Evolutionary conservation across 2,888 invertebrate species (phyloP), one percentile per base, ranked within the genome.

Genomic region (Seira musarum): DNA sequence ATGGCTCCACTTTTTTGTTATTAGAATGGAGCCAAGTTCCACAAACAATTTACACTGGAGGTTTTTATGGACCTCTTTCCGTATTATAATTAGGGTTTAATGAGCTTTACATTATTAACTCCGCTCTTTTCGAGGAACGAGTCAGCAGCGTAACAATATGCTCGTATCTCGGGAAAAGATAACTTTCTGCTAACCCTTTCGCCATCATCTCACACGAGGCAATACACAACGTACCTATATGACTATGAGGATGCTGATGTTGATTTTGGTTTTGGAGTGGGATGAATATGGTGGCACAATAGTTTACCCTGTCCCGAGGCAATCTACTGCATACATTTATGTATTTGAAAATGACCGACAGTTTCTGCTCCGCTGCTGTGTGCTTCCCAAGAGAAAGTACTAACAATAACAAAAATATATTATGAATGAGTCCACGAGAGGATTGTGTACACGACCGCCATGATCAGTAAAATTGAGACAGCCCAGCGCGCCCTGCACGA

Each of bases 371-470:
- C 19, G 5, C 24, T 64, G 19, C 64, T 64, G 3, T 57, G 5
- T 15, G 8, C 25, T 61, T 21, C 24, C 61, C 10, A 5, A 64
- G 30, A 64, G 64, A 64, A n/a, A 30, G 66, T 66, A 30, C 3
- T 30, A 66, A 66, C 66, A 66, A 66, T 66, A 66, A 66, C 66
- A 66, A 66, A 25, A 66, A 66, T 66, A 40, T 40, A 66, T 66
- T 66, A 66, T 66, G 66, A 66, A 66, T 66, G 66, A 22, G 46
- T 66, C 5, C 40, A 66, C 40, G 22, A 15, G 35, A 49, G 49
- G 3, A 15, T 61, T 13, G 61, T 61, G 5, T 61, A 19, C 53
- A 19, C 30, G 53, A 17, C n/a, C n/a, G 53, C 53, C 6, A 61
- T 64, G 64, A 6, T 60, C 30, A 25, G 64, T 61, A 61, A 61